Conservation (phyloP, 2,888 invertebrate species). For the Andrena trimmerana region DNA sequence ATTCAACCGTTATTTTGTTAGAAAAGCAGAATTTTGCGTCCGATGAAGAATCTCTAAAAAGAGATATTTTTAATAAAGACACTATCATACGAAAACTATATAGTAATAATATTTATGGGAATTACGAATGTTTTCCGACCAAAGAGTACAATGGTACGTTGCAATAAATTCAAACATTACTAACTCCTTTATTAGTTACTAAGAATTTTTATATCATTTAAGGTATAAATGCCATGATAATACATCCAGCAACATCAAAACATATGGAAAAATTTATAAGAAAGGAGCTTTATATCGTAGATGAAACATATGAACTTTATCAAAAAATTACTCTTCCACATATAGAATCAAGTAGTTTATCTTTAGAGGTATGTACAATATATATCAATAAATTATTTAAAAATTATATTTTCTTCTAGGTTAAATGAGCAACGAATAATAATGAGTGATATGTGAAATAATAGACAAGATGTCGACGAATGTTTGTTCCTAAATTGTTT, state of each 20-base stretch:
- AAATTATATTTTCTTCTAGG: not conserved
- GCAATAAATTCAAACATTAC: not conserved
- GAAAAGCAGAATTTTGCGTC: constrained; percentile 93
- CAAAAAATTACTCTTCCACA: constrained; percentile 91
- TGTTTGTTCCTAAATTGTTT: no score
- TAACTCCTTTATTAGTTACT: not conserved
- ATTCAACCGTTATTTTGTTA: constrained; percentile 90
- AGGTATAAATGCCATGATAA: constrained; percentile 95
- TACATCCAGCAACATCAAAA: constrained; percentile 97
- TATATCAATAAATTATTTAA: not conserved
- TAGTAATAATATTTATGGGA: constrained; percentile 94
- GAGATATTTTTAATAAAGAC: constrained; percentile 88
- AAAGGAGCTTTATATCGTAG: constrained; percentile 91
- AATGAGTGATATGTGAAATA: not conserved
- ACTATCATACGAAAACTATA: constrained; percentile 88
- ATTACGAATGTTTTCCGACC: constrained; percentile 90
- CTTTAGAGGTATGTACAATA: constrained; percentile 89
- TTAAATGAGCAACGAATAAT: not conserved
- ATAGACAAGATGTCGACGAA: no score
- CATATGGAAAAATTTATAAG: constrained; percentile 95
- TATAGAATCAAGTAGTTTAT: constrained; percentile 91
- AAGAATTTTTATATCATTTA: constrained; percentile 76
- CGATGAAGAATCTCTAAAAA: constrained; percentile 86
- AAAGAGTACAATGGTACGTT: constrained; percentile 88
- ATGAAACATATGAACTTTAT: constrained; percentile 95